Evolutionary conservation across 2,797 vertebrate species (phyloP).

Genomic region (Vireo griseus): DNA sequence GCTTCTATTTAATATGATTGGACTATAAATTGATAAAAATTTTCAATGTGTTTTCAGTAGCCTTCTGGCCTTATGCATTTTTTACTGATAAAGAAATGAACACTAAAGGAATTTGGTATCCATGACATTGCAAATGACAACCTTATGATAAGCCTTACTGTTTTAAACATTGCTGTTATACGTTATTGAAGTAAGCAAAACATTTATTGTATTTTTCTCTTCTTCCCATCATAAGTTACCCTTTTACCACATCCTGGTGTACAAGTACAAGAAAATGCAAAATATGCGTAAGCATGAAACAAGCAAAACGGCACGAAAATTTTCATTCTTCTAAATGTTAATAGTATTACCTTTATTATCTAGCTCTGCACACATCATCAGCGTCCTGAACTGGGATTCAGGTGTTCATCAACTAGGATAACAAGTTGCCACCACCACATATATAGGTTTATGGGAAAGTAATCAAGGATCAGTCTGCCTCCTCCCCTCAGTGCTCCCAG

Average conservation of each 20-base stretch:
- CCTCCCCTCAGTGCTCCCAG: background rate
- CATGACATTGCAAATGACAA: background rate
- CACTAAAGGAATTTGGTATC: background rate
- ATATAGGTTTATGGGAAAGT: background rate
- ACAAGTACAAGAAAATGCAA: background rate
- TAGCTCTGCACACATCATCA: background rate
- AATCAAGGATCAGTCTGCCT: background rate
- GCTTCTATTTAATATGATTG: background rate
- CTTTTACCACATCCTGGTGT: background rate
- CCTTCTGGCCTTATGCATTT: background rate
- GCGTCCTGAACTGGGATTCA: background rate
- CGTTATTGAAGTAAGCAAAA: background rate
- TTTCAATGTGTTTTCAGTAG: background rate
- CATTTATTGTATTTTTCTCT: background rate
- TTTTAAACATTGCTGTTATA: background rate
- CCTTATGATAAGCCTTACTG: background rate
- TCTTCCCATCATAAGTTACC: background rate
- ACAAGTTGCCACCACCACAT: background rate
- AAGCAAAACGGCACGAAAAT: background rate
- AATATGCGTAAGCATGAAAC: background rate
- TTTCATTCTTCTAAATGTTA: background rate
- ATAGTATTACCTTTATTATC: background rate
- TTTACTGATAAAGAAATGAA: background rate
- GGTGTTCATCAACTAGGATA: accelerated
- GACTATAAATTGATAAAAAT: background rate